Base-by-base conservation (phyloP, 1,140 invertebrate species). In the Hermetia illucens region DNA sequence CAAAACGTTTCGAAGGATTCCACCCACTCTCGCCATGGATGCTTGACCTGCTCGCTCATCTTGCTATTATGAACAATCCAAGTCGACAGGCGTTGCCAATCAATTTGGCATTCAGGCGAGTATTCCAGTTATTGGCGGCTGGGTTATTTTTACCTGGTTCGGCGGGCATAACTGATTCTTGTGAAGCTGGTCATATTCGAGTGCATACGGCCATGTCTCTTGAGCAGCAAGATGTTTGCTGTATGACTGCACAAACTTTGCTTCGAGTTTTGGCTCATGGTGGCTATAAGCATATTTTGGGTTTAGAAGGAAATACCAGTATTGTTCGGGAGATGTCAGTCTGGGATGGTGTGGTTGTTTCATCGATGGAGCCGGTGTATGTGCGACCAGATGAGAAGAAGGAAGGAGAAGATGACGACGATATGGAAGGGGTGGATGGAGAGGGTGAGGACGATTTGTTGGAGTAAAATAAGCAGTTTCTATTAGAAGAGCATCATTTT, bases 1-100 rank as follows among this genome's bases (percentile, higher is more conserved):
- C 82, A 47, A 77, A 74, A 31, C 72, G 93, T 37, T 95, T 92
- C 64, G 75, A 89, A 46, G 90, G 91, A 3, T 76, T 98, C 30
- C 74, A 88, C 40, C 80, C 90, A 3, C 64, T 98, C 1, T 89
- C 84, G 8, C 87, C 93, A 2, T 98, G 93, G 94, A 92, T 96
- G 76, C 68, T 98, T 18, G 94, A 98, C 65, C 66, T 98, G 12
- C 65, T 98, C 48, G 89, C 91, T 2, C 92, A 98, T 62, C 90
- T 94, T 67, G 82, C 90, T 29, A 89, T 97, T 40, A 91, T 96
- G 80, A 94, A 93, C 61, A 96, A 95, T 63, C 89, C 90, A 0
- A 82, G 79, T 34, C 65, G 92, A 22, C 89, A 94, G 64, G 89
- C 92, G 2, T 62, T 98, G 33, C 80, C 92, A 1, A 82, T 98